Evolutionary conservation across 2,113 vertebrate genomes (phyloP).

Genomic region (Apteryx owenii): DNA sequence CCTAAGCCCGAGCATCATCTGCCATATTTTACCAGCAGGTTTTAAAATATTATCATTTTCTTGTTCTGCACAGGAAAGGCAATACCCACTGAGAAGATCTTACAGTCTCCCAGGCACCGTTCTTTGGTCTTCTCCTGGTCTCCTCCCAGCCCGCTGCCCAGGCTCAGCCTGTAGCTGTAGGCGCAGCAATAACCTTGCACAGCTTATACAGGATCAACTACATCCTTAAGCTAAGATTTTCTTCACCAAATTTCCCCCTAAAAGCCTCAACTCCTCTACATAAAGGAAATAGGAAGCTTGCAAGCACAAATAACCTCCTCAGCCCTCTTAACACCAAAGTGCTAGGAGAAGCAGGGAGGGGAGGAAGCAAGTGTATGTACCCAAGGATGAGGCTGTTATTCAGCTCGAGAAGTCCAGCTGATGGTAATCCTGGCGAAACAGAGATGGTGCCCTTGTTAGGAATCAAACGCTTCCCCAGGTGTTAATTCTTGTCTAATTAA

Average conservation of each 20-base stretch:
- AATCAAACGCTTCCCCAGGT: neutral
- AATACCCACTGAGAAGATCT: neutral
- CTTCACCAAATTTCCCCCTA: neutral
- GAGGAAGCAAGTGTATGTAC: neutral
- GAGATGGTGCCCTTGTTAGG: neutral
- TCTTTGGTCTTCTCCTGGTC: neutral
- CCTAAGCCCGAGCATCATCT: neutral
- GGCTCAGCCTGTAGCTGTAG: too few relatives aligned
- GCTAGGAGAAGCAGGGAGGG: too few relatives aligned
- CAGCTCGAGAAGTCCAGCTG: neutral
- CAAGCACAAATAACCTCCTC: neutral
- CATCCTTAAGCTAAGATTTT: neutral
- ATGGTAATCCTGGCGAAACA: neutral
- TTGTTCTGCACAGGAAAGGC: neutral
- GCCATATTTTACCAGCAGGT: too few relatives aligned
- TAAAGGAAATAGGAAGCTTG: neutral
- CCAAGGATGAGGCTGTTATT: neutral
- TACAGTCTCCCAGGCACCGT: neutral
- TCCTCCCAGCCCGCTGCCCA: too few relatives aligned
- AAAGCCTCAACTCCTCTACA: neutral
- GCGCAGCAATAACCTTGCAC: neutral
- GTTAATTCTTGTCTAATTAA: constrained; percentile 53
- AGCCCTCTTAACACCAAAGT: neutral
- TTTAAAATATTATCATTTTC: neutral
- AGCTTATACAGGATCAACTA: too few relatives aligned